A percentile compares a stretch with the other conserved stretches of the same genome.
Conservation (phyloP, 2,888 invertebrate species). For the Thymelicus lineola region DNA sequence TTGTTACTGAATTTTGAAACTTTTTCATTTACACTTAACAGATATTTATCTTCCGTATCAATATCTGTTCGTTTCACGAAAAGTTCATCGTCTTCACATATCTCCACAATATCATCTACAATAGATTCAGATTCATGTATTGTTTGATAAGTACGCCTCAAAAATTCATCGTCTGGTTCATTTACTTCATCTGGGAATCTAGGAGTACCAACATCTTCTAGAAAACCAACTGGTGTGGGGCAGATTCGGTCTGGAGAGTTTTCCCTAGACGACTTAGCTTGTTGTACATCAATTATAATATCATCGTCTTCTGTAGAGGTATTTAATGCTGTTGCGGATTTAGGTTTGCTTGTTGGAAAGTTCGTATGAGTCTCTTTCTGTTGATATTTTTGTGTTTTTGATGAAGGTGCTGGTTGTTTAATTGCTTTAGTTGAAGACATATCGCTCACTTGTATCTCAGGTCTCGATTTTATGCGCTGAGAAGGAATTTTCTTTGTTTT, state of each 20-base stretch:
- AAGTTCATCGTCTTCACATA: slow-evolving; percentile 81
- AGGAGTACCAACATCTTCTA: slow-evolving; percentile 86
- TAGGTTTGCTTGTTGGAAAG: slow-evolving; percentile 70
- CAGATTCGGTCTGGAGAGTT: slow-evolving; percentile 90
- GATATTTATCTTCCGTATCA: slow-evolving; percentile 77
- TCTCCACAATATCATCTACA: slow-evolving; percentile 84
- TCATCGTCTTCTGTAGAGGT: slow-evolving; percentile 81
- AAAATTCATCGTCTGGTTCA: slow-evolving; percentile 89
- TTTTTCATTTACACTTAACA: slow-evolving; percentile 85
- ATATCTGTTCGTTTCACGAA: slow-evolving; percentile 67
- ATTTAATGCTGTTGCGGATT: slow-evolving; percentile 80
- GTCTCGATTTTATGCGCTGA: slow-evolving; percentile 76
- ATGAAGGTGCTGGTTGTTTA: slow-evolving; percentile 52
- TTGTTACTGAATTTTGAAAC: slow-evolving; percentile 79
- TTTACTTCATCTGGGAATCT: slow-evolving; percentile 90
- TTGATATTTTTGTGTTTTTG: slow-evolving; percentile 56
- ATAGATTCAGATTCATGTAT: slow-evolving; percentile 87
- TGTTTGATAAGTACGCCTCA: slow-evolving; percentile 66
- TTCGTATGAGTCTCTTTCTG: slow-evolving; percentile 65
- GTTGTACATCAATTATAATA: slow-evolving; percentile 88
- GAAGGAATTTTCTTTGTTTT: slow-evolving; percentile 77
- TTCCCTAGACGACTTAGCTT: slow-evolving; percentile 90
- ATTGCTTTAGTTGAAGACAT: slow-evolving; percentile 59
- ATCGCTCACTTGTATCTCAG: slow-evolving; percentile 78
- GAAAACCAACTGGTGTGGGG: slow-evolving; percentile 86